phyloP scores from a whole-genome alignment of 2,888 invertebrate genomes.

The Ormyrus rosae region DNA sequence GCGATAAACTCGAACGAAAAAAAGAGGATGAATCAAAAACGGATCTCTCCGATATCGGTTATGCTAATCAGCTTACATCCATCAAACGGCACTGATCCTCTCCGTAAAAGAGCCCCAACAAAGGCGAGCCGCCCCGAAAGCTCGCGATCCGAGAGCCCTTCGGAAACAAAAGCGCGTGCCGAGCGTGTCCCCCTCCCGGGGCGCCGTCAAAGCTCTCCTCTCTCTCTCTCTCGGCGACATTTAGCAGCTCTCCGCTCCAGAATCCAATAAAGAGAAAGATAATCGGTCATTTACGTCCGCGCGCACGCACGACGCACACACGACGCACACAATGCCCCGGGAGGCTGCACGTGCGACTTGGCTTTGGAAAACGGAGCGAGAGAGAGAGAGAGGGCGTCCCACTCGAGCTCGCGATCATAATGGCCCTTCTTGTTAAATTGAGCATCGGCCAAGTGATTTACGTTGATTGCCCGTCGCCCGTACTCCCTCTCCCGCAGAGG shows the following conservation, averaged over 20 bases:
- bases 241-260: slow-evolving; percentile 47
- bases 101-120: not conserved
- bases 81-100: too few species aligned
- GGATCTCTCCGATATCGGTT: too few species aligned
- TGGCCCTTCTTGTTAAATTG: slow-evolving; percentile 75
- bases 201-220: too few species aligned
- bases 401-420: slow-evolving; percentile 71
- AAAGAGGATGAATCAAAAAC: too few species aligned
- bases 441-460: slow-evolving; percentile 75
- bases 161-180: not conserved
- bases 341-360: not conserved
- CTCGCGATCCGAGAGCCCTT: not conserved
- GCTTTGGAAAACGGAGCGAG: not conserved
- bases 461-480: slow-evolving; percentile 72
- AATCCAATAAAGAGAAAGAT: slow-evolving; percentile 54
- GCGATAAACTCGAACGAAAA: too few species aligned
- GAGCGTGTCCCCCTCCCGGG: not conserved
- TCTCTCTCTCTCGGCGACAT: slow-evolving; percentile 31
- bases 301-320: not conserved
- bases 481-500: slow-evolving; percentile 60
- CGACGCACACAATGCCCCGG: not conserved
- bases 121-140: not conserved
- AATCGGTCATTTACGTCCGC: slow-evolving; percentile 48
- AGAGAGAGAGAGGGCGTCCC: slow-evolving; percentile 57
- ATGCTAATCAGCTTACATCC: too few species aligned